Evolutionary conservation across 2,888 invertebrate genomes (phyloP).

Genomic region (Drosophila histrio): DNA sequence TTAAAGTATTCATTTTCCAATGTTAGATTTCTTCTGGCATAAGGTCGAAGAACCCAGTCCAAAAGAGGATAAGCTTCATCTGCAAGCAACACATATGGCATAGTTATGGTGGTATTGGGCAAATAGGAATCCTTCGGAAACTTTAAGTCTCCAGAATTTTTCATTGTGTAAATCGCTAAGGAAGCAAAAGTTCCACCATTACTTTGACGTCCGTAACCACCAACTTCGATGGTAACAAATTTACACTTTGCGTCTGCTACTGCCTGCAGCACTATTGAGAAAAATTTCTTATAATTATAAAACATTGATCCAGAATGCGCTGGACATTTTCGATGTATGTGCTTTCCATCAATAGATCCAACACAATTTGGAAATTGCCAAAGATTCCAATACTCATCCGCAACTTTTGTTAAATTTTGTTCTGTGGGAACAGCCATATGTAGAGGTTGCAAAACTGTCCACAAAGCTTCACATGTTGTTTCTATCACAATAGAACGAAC

Average conservation of each 20-base stretch:
- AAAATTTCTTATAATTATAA: slow-evolving; percentile 26
- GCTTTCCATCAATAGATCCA: background rate
- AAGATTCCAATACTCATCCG: slow-evolving; percentile 24
- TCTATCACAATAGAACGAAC: slow-evolving; percentile 30
- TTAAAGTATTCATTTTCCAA: background rate
- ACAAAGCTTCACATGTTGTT: slow-evolving; percentile 30
- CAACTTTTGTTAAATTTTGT: slow-evolving; percentile 21
- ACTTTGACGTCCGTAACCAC: background rate
- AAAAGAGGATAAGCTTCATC: background rate
- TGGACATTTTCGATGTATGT: background rate
- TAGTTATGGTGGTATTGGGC: background rate
- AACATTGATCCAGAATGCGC: slow-evolving; percentile 61
- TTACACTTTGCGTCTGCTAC: slow-evolving; percentile 1
- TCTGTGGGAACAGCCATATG: slow-evolving; percentile 36
- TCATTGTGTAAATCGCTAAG: background rate
- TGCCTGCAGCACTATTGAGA: slow-evolving; percentile 1
- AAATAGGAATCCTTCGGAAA: background rate
- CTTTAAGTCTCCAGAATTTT: background rate
- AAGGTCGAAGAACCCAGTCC: background rate
- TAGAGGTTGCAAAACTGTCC: slow-evolving; percentile 27
- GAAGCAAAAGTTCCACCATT: background rate
- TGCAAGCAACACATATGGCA: slow-evolving; percentile 1
- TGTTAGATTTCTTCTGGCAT: slow-evolving; percentile 4
- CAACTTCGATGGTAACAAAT: slow-evolving; percentile 1
- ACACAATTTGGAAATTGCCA: slow-evolving; percentile 6